Evolutionary conservation across 2,888 invertebrate genomes (phyloP), one percentile per base, ranked within the genome.

Genomic region (Sturmia bella): DNA sequence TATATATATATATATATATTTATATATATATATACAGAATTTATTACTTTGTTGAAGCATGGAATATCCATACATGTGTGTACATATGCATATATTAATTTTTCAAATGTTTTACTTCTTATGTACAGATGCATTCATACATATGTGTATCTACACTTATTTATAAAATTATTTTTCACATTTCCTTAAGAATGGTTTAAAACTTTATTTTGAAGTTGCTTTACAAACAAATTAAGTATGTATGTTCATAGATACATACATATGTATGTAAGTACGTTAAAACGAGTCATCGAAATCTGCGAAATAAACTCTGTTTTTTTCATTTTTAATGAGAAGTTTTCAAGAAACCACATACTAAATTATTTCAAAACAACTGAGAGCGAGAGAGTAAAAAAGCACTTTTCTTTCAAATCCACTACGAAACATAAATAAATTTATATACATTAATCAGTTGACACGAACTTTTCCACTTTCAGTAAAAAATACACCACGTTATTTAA

Each of bases 281-380:
- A 84, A 68, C 78, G 80, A 83, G 78, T 79, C 80, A 79, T 77
- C 77, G 75, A 80, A 80, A 84, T 79, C 75, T 83, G 81, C 76
- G 68, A 69, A 57, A 72, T 50, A 70, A 57, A 63, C 56, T 59
- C 43, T 41, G 72, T 72, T 69, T 59, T 66, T 61, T 39, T 63
- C 63, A 69, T 48, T 52, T 48, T 41, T 37, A 59, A 17, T 43
- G 24, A 80, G 50, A 37, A 64, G 63, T 56, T 56, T 57, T 48
- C 50, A 50, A 32, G 59, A 69, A 56, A 56, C 39, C 37, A 48
- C 45, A 74, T 66, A 11, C 9, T 50, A 27, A 54, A 64, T 32
- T 57, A 73, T 21, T 48, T 13, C 3, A 45, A 61, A 66, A 61
- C 54, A 66, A 70, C 15, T 45, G 45, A 76, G 59, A 64, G 41